These are phyloP conservation scores for Ophioninae sp. DNA, from an alignment of 2,888 invertebrate genomes.

Conservation along the genomic window DNA sequence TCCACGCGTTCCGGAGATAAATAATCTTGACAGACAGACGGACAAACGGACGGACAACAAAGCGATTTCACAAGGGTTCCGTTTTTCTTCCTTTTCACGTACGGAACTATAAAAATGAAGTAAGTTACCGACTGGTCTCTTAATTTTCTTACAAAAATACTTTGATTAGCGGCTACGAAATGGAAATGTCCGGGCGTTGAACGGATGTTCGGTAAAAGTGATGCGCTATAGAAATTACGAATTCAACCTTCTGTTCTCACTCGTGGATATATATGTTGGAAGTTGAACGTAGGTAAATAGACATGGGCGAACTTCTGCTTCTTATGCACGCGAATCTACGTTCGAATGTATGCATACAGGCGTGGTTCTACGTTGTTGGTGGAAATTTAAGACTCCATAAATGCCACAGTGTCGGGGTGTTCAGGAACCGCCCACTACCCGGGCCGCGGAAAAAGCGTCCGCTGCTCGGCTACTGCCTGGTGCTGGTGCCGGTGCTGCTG, in stretches of 20 bases:
- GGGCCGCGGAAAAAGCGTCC: slow-evolving; percentile 35
- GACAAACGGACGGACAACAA: too few relatives aligned
- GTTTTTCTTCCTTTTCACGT: too few relatives aligned
- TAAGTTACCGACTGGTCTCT: too few relatives aligned
- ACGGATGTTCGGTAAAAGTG: slow-evolving; percentile 15
- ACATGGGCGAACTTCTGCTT: slow-evolving; percentile 42
- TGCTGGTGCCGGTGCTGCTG: too few relatives aligned
- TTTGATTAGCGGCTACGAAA: too few relatives aligned
- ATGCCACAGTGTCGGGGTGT: slow-evolving; percentile 67
- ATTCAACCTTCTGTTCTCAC: slow-evolving; percentile 42
- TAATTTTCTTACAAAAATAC: too few relatives aligned
- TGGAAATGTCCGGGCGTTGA: not conserved
- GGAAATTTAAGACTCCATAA: slow-evolving; percentile 75
- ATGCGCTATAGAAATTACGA: slow-evolving; percentile 39
- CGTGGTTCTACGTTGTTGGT: slow-evolving; percentile 26
- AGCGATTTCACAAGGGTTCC: too few relatives aligned
- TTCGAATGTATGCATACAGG: slow-evolving; percentile 12
- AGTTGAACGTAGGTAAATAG: slow-evolving; percentile 21
- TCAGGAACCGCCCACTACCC: slow-evolving; percentile 46
- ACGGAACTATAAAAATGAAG: too few relatives aligned
- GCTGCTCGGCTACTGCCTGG: slow-evolving; percentile 50
- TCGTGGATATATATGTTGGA: slow-evolving; percentile 29
- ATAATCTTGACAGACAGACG: too few relatives aligned
- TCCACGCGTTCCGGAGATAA: too few relatives aligned
- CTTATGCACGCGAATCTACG: slow-evolving; percentile 38